These are phyloP conservation scores for Scaptomyza hsui DNA, from an alignment of 1,140 invertebrate genomes.

Conservation along the genomic window DNA sequence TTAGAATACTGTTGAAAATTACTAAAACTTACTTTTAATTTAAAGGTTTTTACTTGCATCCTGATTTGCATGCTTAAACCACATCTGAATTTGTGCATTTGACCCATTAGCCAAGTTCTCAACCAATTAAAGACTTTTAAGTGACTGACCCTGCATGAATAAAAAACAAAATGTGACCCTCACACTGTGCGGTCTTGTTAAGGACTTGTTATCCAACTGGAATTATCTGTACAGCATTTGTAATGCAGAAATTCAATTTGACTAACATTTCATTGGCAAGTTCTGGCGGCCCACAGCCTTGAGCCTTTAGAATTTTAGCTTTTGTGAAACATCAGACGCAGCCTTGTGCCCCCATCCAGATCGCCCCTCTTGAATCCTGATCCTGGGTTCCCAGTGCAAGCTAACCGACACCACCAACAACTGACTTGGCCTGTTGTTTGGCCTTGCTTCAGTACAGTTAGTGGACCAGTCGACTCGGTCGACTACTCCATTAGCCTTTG, in stretches of 20 bases:
- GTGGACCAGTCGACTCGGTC: constrained; percentile 72
- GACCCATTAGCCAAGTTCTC: background rate
- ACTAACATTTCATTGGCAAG: constrained; percentile 77
- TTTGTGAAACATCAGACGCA: constrained; percentile 63
- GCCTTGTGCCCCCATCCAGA: constrained; percentile 23
- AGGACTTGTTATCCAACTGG: constrained; percentile 49
- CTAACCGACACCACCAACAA: constrained; percentile 38
- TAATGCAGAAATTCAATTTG: constrained; percentile 79
- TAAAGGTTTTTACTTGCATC: too few relatives aligned
- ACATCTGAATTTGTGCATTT: background rate
- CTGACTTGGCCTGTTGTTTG: constrained; percentile 22
- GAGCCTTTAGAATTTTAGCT: constrained; percentile 50
- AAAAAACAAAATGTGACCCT: background rate
- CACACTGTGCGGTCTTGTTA: constrained; percentile 27
- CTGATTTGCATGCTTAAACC: background rate
- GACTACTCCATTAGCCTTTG: constrained; percentile 82
- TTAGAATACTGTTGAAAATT: too few relatives aligned
- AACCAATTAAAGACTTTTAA: constrained; percentile 10
- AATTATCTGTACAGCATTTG: constrained; percentile 72
- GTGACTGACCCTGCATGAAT: background rate
- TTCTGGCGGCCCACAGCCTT: constrained; percentile 60
- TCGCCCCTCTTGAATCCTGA: background rate
- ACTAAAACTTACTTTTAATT: too few relatives aligned
- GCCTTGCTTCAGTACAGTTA: constrained; percentile 59
- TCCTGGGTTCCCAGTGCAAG: constrained; percentile 29